Conservation (phyloP, 2,113 vertebrate species). For the Colinus virginianus region DNA sequence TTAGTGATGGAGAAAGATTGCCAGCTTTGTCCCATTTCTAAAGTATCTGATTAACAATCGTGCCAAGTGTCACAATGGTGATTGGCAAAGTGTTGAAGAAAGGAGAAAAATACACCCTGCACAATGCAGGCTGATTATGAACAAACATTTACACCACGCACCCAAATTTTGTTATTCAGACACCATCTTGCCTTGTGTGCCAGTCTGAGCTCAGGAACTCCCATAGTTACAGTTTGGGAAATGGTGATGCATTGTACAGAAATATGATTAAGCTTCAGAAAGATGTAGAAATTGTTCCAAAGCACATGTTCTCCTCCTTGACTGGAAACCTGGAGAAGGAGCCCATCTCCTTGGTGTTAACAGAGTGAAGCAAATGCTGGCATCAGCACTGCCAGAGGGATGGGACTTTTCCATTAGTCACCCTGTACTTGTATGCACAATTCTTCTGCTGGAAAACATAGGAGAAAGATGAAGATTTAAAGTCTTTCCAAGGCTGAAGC, state of each 20-base stretch:
- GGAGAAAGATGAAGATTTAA: neutral
- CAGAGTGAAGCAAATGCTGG: neutral
- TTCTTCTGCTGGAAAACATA: neutral
- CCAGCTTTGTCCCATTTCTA: neutral
- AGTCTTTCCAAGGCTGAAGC: neutral
- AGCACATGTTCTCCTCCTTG: neutral
- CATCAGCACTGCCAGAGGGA: neutral
- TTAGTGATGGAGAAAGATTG: conserved; percentile 1
- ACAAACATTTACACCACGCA: neutral
- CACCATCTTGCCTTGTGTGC: rapidly evolving
- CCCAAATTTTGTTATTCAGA: conserved; percentile 7
- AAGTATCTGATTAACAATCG: conserved; percentile 29
- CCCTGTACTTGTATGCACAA: neutral
- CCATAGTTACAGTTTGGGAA: neutral
- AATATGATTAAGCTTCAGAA: neutral
- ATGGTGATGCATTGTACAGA: neutral
- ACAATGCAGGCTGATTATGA: conserved; percentile 30
- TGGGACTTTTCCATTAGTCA: neutral
- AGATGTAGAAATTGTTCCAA: neutral
- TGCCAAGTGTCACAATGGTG: neutral
- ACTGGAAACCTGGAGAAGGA: neutral
- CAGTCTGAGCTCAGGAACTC: neutral
- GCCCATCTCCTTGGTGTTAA: neutral
- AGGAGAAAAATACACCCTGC: neutral
- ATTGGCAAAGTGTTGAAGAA: conserved; percentile 12